Percentiles rank a stretch among this genome's conserved stretches.
Evolutionary conservation across 2,888 invertebrate species (phyloP).

Genomic region (Pharmacophagus antenor): DNA sequence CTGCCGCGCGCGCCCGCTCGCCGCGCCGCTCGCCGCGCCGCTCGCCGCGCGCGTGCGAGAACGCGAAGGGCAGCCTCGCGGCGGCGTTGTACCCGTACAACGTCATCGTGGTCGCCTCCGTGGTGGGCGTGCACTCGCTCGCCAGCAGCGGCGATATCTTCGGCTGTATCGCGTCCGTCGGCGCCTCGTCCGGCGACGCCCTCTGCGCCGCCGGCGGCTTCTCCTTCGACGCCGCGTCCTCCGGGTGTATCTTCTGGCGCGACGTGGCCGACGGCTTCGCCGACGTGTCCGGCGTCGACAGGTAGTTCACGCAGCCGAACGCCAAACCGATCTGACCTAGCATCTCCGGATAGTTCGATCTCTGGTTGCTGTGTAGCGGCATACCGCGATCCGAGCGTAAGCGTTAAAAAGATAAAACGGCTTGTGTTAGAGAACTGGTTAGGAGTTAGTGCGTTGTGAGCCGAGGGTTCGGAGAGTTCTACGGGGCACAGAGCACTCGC

Average conservation of each 20-base stretch:
- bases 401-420: constrained; percentile 43
- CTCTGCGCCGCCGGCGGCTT: constrained; percentile 56
- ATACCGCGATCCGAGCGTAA: constrained; percentile 41
- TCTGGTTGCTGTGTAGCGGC: constrained; percentile 68
- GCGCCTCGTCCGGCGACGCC: constrained; percentile 65
- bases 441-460: constrained; percentile 30
- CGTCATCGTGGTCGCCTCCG: constrained; percentile 71
- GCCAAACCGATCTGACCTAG: constrained; percentile 77
- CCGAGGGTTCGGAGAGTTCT: constrained; percentile 34
- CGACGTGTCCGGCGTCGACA: constrained; percentile 59
- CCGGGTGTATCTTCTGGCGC: constrained; percentile 69
- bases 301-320: constrained; percentile 77
- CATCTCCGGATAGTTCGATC: constrained; percentile 79
- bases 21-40: constrained; percentile 48
- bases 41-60: constrained; percentile 62
- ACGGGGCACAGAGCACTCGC: constrained; percentile 40
- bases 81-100: constrained; percentile 77
- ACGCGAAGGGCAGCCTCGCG: constrained; percentile 74
- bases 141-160: constrained; percentile 72
- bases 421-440: constrained; percentile 21
- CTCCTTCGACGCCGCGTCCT: constrained; percentile 63
- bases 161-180: constrained; percentile 67
- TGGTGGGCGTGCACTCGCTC: constrained; percentile 61
- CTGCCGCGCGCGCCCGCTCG: constrained; percentile 57
- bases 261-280: constrained; percentile 50